Percentiles rank a stretch among this genome's conserved stretches.
Conservation (phyloP, 2,888 invertebrate genomes). For the Diachrysia chrysitis region DNA sequence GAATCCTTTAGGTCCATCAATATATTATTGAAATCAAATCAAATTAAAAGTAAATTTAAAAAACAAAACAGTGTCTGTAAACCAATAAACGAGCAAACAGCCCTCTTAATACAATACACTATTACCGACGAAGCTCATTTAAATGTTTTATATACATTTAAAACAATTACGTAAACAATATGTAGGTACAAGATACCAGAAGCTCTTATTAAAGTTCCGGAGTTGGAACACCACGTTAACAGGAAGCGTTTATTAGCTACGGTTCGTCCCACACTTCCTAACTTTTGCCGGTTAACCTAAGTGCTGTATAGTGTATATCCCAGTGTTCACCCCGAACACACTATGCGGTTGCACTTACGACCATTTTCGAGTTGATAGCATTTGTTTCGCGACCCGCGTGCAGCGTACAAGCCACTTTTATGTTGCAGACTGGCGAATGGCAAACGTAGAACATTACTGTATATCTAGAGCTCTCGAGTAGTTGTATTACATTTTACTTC, state of each 20-base stretch:
- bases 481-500: background rate
- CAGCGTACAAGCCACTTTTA: slow-evolving; percentile 22
- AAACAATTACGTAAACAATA: background rate
- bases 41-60: no score
- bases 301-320: slow-evolving; percentile 20
- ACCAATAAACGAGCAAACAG: background rate
- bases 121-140: background rate
- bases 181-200: background rate
- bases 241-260: slow-evolving; percentile 39
- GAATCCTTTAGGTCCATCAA: no score
- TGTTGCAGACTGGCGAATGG: slow-evolving; percentile 15
- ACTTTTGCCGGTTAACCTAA: slow-evolving; percentile 31
- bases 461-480: background rate
- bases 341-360: slow-evolving; percentile 30
- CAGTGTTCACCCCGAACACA: slow-evolving; percentile 13
- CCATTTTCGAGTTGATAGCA: slow-evolving; percentile 24
- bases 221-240: slow-evolving; percentile 10
- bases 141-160: background rate
- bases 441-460: background rate
- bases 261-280: slow-evolving; percentile 19
- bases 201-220: slow-evolving; percentile 26
- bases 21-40: no score
- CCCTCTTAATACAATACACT: background rate
- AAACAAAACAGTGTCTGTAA: no score
- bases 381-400: slow-evolving; percentile 37